These are phyloP conservation scores for Cochlearius cochlearius DNA, from an alignment of 2,113 vertebrate species.

Conservation along the genomic window DNA sequence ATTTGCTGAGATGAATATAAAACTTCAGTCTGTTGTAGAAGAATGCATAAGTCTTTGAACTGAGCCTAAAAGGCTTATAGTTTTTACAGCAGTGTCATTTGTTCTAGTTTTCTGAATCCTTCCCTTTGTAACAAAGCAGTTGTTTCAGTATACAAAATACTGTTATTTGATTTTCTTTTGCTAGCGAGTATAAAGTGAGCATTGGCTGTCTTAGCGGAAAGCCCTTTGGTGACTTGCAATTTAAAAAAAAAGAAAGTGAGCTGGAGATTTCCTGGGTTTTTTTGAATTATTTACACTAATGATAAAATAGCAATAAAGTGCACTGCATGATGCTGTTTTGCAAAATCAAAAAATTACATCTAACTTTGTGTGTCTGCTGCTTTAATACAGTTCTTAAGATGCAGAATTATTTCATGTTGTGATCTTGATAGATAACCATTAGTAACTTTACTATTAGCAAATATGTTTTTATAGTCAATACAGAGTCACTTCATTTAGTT, in stretches of 20 bases:
- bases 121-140: not conserved
- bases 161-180: constrained; percentile 14
- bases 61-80: not conserved
- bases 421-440: constrained; percentile 19
- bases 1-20: constrained; percentile 53
- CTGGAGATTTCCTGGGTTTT: not conserved
- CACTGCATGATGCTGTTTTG: not conserved
- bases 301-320: constrained; percentile 1
- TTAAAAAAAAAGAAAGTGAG: not conserved
- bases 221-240: not conserved
- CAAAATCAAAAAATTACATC: not conserved
- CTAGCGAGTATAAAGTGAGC: not conserved
- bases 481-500: constrained; percentile 34
- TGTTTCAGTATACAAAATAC: not conserved
- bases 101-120: constrained; percentile 40
- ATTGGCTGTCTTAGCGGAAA: not conserved
- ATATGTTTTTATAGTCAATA: constrained; percentile 36
- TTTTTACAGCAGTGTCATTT: constrained; percentile 27
- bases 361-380: not conserved
- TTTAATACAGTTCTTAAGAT: constrained; percentile 13
- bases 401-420: constrained; percentile 1
- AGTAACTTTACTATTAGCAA: constrained; percentile 37
- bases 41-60: constrained; percentile 43
- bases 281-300: not conserved
- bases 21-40: constrained; percentile 21